Conservation (phyloP, 2,888 invertebrate genomes). For the Scaeva pyrastri region DNA sequence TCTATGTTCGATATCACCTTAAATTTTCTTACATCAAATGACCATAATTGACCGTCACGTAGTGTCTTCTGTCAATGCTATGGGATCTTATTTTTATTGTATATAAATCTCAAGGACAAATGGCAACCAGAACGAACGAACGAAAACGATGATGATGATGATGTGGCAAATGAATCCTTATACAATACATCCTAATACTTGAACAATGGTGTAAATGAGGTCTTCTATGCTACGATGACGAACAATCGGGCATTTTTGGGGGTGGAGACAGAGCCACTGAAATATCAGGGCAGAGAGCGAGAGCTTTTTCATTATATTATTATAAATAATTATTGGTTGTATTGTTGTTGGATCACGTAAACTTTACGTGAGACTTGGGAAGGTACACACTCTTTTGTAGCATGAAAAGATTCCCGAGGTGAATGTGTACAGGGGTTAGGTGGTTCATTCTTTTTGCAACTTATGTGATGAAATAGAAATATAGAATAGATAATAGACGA, state of each 20-base stretch:
- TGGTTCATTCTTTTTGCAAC: background rate
- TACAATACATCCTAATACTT: conserved; percentile 38
- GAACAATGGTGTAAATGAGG: conserved; percentile 47
- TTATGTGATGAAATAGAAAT: background rate
- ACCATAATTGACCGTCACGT: background rate
- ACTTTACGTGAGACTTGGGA: conserved; percentile 15
- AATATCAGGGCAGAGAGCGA: background rate
- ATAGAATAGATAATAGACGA: background rate
- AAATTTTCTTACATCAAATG: background rate
- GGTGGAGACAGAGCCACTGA: background rate
- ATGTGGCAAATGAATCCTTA: conserved; percentile 38
- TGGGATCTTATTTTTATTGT: conserved; percentile 20
- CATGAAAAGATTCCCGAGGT: background rate
- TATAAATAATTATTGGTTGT: conserved; percentile 41
- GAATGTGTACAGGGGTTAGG: background rate
- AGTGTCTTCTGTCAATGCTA: background rate
- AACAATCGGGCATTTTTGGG: conserved; percentile 10
- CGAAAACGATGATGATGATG: background rate
- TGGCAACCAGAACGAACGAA: conserved; percentile 15
- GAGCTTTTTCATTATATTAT: conserved; percentile 30
- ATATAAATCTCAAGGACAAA: conserved; percentile 28
- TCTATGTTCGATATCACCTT: no score
- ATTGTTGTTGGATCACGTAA: conserved; percentile 37
- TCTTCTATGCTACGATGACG: conserved; percentile 28
- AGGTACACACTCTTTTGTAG: background rate